A percentile compares a stretch with the other conserved stretches of the same genome.
Conservation (phyloP, 1,140 invertebrate genomes). For the Varroa destructor region DNA sequence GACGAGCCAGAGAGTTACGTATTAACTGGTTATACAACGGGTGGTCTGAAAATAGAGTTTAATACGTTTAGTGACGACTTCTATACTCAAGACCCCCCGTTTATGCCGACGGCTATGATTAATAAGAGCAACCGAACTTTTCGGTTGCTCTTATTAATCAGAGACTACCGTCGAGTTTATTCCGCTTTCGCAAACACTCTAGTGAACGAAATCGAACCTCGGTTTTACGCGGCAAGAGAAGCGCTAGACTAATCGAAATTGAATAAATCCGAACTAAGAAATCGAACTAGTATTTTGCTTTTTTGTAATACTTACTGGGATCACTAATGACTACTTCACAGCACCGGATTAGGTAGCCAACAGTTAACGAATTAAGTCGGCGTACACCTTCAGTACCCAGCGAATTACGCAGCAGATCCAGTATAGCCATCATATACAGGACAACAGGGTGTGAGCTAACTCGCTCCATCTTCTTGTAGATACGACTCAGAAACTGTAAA, state of each 20-base stretch:
- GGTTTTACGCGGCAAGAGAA: no score
- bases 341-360: background rate
- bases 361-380: background rate
- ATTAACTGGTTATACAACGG: conserved; percentile 16
- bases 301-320: background rate
- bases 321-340: conserved; percentile 22
- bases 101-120: no score
- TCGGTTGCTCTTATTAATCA: no score
- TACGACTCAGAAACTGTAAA: conserved; percentile 15
- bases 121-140: no score
- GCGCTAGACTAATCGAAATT: no score
- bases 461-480: conserved; percentile 19
- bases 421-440: conserved; percentile 15
- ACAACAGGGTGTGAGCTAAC: conserved; percentile 9
- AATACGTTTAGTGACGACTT: no score
- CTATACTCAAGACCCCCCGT: no score
- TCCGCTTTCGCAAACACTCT: no score
- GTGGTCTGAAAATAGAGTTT: conserved; percentile 1
- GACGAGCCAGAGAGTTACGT: conserved; percentile 2
- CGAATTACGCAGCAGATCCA: conserved; percentile 10
- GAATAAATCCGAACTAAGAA: no score
- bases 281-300: no score
- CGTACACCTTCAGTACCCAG: background rate
- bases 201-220: no score
- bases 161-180: no score